These are phyloP conservation scores for Ibycter americanus DNA, from an alignment of 2,797 vertebrate genomes.

Conservation along the genomic window DNA sequence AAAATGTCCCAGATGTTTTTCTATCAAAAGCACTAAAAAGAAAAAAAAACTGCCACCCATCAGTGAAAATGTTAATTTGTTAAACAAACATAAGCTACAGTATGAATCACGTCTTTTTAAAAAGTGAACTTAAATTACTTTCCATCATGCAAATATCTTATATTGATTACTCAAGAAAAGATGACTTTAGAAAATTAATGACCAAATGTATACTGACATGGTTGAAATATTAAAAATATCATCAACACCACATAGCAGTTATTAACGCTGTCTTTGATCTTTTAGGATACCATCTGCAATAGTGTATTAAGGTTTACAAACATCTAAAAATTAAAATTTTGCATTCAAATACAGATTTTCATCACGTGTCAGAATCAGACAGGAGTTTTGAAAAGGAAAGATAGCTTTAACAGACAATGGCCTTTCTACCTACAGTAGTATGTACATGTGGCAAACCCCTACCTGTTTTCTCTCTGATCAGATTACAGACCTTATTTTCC, in stretches of 20 bases:
- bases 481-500: background rate
- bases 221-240: conserved; percentile 9
- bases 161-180: conserved; percentile 43
- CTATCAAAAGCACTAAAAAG: conserved; percentile 16
- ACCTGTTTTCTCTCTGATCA: background rate
- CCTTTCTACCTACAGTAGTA: background rate
- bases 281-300: background rate
- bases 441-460: background rate
- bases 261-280: background rate
- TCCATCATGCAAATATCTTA: conserved; percentile 61
- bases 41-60: conserved; percentile 29
- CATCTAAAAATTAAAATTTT: conserved; percentile 6
- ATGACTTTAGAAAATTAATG: conserved; percentile 9
- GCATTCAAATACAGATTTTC: background rate
- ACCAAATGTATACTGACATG: conserved; percentile 26
- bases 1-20: background rate
- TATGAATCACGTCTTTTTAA: background rate
- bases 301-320: conserved; percentile 11
- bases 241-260: background rate
- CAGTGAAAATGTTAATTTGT: conserved; percentile 18
- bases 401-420: background rate
- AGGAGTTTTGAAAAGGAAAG: background rate
- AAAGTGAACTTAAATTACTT: conserved; percentile 38
- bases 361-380: conserved; percentile 1
- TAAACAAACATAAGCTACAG: background rate